Evolutionary conservation across 2,113 vertebrate genomes (phyloP).

Genomic region (Bujurquina vittata): DNA sequence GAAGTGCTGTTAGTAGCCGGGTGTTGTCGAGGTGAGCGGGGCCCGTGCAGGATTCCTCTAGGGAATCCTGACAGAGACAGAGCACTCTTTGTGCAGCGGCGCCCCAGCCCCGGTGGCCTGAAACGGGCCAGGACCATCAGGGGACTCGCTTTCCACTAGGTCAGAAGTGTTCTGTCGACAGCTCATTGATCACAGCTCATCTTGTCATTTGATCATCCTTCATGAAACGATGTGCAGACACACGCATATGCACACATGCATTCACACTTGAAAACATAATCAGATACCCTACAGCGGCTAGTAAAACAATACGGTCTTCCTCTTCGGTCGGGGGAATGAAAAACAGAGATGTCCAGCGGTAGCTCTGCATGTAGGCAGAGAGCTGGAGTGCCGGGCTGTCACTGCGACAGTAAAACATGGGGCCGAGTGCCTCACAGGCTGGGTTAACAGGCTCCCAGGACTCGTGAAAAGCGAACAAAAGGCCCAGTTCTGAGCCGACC

Average conservation of each 20-base stretch:
- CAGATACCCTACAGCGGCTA: slow-evolving; percentile 58
- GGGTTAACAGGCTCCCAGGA: slow-evolving; percentile 76
- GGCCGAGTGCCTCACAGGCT: slow-evolving; percentile 58
- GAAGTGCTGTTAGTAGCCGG: slow-evolving; percentile 68
- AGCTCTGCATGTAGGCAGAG: slow-evolving; percentile 49
- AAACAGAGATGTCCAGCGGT: slow-evolving; percentile 63
- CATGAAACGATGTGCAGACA: slow-evolving; percentile 55
- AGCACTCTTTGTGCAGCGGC: slow-evolving; percentile 74
- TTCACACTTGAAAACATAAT: slow-evolving; percentile 67
- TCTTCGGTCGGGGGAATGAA: slow-evolving; percentile 43
- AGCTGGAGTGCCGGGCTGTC: slow-evolving; percentile 51
- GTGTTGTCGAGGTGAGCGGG: slow-evolving; percentile 72
- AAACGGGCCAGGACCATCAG: slow-evolving; percentile 69
- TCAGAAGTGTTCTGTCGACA: slow-evolving; percentile 87
- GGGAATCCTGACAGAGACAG: slow-evolving; percentile 78
- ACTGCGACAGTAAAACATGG: slow-evolving; percentile 71
- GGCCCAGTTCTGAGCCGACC: slow-evolving; percentile 78
- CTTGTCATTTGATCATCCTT: slow-evolving; percentile 77
- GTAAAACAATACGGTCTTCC: slow-evolving; percentile 70
- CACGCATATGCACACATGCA: slow-evolving; percentile 16
- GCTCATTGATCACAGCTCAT: slow-evolving; percentile 86
- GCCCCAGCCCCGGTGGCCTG: slow-evolving; percentile 77
- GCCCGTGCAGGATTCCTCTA: slow-evolving; percentile 60
- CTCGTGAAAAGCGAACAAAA: slow-evolving; percentile 81
- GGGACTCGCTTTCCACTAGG: slow-evolving; percentile 80